Base-by-base conservation (phyloP, 2,113 vertebrate genomes). In the Tapirus terrestris region DNA sequence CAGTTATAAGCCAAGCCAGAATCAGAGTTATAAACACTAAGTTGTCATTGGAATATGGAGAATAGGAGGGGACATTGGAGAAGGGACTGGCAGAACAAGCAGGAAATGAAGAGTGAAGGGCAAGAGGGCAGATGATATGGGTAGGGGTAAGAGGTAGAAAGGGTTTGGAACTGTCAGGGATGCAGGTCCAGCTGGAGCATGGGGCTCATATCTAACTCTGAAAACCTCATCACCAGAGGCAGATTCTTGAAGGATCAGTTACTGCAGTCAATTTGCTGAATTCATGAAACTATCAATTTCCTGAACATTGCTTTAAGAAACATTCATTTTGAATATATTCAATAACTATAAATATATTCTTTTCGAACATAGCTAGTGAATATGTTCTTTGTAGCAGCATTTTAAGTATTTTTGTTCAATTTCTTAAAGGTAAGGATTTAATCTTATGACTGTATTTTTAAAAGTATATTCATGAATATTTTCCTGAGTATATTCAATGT, bases 311-410 rank as follows among this genome's bases (percentile, higher is more conserved):
- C 60, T 89, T 86, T 87, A 58, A 82, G 60, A 88, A 84, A 70
- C 25, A 96, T 31, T 83, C 45, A 94, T 77, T 90, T 89, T 83
- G 70, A 85, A 27, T 72, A 61, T 70, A 87, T 61, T 88, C 43
- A 70, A 45, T 70, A 16, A 76, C 61, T 87, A 14, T 27, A 68
- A 82, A 82, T 58, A 36, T 31, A 68, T 91, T 65, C 18, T 80
- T 79, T 92, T 72, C n/a, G 31, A 88, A 61, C 33, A 43, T 36
- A 82, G 16, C 18, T 48, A 72, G 48, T 31, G 33, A 60, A 45
- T 63, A 82, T 39, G 9, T 89, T 73, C 33, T 85, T 67, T 82
- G 60, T 60, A 70, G 16, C 18, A 73, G 33, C n/a, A 56, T 73
- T 89, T 70, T 60, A 91, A 45, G 31, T 89, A 91, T 51, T 65